Percentiles rank a stretch among this genome's conserved stretches.
phyloP scores from a whole-genome alignment of 1,140 invertebrate genomes.

The Drosophila nikananu region DNA sequence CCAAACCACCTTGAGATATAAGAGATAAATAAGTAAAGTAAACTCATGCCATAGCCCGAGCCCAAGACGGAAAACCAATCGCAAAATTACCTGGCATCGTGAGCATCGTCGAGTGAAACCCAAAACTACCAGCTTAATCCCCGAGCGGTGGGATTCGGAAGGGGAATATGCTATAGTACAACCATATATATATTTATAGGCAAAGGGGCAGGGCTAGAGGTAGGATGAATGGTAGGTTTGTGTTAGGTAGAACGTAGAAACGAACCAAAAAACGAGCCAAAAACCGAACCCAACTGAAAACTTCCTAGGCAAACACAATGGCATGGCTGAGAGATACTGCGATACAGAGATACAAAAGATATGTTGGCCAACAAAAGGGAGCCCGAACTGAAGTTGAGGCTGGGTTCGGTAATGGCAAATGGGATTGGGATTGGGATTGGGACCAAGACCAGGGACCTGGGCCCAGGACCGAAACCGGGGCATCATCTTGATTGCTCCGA shows the following conservation, averaged over 20 bases:
- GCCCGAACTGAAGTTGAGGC: slow-evolving; percentile 29
- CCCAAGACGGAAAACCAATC: slow-evolving; percentile 67
- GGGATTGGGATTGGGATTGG: slow-evolving; percentile 36
- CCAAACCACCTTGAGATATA: slow-evolving; percentile 65
- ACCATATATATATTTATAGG: slow-evolving; percentile 1
- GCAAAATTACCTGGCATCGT: slow-evolving; percentile 60
- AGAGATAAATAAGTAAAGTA: slow-evolving; percentile 55
- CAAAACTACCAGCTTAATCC: slow-evolving; percentile 59
- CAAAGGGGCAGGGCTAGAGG: slow-evolving; percentile 9
- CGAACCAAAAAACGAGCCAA: slow-evolving; percentile 33
- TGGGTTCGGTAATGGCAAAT: slow-evolving; percentile 20
- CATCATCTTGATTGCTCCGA: slow-evolving; percentile 58
- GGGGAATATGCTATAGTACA: slow-evolving; percentile 25
- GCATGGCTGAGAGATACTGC: slow-evolving; percentile 44
- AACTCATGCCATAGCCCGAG: slow-evolving; percentile 36
- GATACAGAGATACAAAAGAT: slow-evolving; percentile 71
- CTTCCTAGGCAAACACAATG: slow-evolving; percentile 53
- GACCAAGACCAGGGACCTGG: slow-evolving; percentile 4
- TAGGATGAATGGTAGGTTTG: slow-evolving; percentile 4
- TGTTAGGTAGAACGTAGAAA: slow-evolving; percentile 48
- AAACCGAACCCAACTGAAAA: slow-evolving; percentile 39
- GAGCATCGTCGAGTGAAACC: slow-evolving; percentile 52
- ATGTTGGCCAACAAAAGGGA: slow-evolving; percentile 47
- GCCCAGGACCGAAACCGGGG: slow-evolving; percentile 22
- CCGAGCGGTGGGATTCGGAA: slow-evolving; percentile 10